phyloP scores from a whole-genome alignment of 2,888 invertebrate species.

The Coecobrya sp. region DNA sequence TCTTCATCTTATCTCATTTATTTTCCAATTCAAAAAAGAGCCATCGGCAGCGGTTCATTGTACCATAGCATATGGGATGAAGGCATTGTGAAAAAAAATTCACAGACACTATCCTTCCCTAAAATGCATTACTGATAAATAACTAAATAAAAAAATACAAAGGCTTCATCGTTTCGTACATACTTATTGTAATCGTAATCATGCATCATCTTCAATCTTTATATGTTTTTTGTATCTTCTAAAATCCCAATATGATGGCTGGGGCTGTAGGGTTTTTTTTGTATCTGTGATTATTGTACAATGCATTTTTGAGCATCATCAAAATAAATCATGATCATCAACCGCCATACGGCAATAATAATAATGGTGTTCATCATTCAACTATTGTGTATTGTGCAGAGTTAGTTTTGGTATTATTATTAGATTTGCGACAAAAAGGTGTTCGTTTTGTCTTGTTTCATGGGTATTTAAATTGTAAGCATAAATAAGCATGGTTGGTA shows the following conservation, averaged over 20 bases:
- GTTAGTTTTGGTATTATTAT: not conserved
- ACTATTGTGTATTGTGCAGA: not conserved
- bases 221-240: not conserved
- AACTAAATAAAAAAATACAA: constrained; percentile 27
- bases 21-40: constrained; percentile 43
- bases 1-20: constrained; percentile 34
- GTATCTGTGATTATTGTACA: not conserved
- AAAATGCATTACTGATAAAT: constrained; percentile 16
- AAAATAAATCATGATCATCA: not conserved
- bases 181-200: constrained; percentile 29
- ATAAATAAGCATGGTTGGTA: no score
- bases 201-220: constrained; percentile 2
- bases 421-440: not conserved
- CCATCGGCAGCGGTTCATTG: constrained; percentile 61
- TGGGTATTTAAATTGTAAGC: no score
- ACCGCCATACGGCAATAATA: not conserved
- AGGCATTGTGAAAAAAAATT: constrained; percentile 16
- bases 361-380: constrained; percentile 6
- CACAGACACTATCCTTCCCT: constrained; percentile 17
- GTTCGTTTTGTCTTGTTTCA: not conserved
- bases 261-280: constrained; percentile 12
- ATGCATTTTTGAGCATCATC: constrained; percentile 20
- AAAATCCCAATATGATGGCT: not conserved
- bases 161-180: constrained; percentile 42
- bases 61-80: not conserved